A percentile compares a stretch with the other conserved stretches of the same genome.
Evolutionary conservation across 2,113 vertebrate species (phyloP).

Genomic region (Hyperopisus bebe): DNA sequence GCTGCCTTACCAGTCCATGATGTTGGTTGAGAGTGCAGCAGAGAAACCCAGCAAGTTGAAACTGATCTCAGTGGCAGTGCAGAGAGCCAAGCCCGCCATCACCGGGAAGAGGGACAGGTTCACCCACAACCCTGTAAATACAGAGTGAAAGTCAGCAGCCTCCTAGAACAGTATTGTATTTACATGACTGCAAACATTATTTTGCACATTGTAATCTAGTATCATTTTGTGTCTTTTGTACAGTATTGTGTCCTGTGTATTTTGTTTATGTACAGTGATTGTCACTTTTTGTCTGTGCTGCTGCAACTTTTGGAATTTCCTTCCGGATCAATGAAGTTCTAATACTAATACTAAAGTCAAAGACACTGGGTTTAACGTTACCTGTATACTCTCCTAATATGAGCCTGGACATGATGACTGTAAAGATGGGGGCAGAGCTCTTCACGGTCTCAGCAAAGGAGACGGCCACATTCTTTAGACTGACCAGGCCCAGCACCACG

Average conservation of each 20-base stretch:
- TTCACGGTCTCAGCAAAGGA: constrained; percentile 96
- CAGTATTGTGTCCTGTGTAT: too few species aligned
- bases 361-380: constrained; percentile 36
- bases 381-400: constrained; percentile 94
- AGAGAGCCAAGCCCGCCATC: constrained; percentile 85
- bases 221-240: too few species aligned
- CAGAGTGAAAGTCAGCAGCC: neutral
- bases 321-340: too few species aligned
- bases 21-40: constrained; percentile 88
- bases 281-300: too few species aligned
- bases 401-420: constrained; percentile 91
- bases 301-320: too few species aligned
- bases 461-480: constrained; percentile 90
- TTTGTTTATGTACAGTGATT: too few species aligned
- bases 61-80: constrained; percentile 85
- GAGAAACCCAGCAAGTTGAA: constrained; percentile 92
- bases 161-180: too few species aligned
- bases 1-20: constrained; percentile 89
- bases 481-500: constrained; percentile 87
- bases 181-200: too few species aligned
- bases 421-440: constrained; percentile 94
- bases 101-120: constrained; percentile 85
- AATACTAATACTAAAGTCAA: neutral
- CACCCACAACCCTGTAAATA: constrained; percentile 75
- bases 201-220: too few species aligned